phyloP scores from a whole-genome alignment of 2,888 invertebrate genomes.

The Formica aserva region DNA sequence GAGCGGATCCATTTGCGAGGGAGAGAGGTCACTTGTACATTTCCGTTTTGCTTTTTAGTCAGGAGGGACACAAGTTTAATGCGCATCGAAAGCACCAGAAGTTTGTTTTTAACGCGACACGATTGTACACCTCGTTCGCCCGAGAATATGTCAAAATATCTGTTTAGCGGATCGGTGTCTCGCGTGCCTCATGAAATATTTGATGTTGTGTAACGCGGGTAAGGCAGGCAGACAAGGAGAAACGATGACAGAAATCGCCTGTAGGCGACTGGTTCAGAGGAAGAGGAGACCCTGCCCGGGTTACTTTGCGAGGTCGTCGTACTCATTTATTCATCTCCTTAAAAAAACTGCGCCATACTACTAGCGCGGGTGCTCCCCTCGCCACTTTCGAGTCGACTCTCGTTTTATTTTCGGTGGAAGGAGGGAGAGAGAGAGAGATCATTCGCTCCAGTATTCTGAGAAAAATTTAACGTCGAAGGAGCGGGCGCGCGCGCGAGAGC shows the following conservation, averaged over 20 bases:
- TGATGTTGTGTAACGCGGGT: background rate
- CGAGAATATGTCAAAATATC: slow-evolving; percentile 32
- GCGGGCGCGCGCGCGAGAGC: background rate
- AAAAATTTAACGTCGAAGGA: slow-evolving; percentile 46
- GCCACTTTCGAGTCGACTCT: slow-evolving; percentile 34
- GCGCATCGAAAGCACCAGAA: background rate
- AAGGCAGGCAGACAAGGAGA: slow-evolving; percentile 15
- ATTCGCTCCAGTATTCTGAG: slow-evolving; percentile 51
- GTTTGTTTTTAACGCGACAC: slow-evolving; percentile 17
- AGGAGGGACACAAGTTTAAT: background rate
- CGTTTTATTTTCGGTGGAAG: slow-evolving; percentile 41
- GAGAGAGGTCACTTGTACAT: background rate
- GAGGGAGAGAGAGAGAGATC: slow-evolving; percentile 8
- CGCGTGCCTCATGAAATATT: slow-evolving; percentile 36
- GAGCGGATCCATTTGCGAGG: background rate
- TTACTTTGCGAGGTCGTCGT: slow-evolving; percentile 52
- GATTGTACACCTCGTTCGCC: slow-evolving; percentile 10
- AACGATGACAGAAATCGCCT: slow-evolving; percentile 47
- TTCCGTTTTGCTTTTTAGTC: slow-evolving; percentile 27
- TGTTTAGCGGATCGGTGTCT: slow-evolving; percentile 5
- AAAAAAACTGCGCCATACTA: slow-evolving; percentile 45
- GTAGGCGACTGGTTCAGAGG: slow-evolving; percentile 42
- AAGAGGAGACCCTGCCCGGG: slow-evolving; percentile 8
- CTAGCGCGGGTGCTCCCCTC: background rate
- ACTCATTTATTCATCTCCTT: slow-evolving; percentile 54